Evolutionary conservation across 2,888 invertebrate genomes (phyloP), one percentile per base, ranked within the genome.

Genomic region (Pollenia angustigena): DNA sequence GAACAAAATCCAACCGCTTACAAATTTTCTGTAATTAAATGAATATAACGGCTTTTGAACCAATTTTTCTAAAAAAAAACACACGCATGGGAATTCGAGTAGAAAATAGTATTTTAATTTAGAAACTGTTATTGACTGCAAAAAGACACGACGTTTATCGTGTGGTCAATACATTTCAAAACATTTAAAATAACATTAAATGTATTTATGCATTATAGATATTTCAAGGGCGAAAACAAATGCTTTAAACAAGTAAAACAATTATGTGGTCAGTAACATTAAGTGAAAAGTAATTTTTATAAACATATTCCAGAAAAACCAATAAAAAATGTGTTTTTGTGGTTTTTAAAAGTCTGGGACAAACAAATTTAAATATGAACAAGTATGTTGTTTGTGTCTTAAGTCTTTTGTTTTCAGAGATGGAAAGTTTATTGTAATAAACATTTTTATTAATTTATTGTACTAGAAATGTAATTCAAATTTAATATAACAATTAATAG

Each of bases 231-330:
- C 58, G 62, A 58, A 11, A 58, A n/a, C 14, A 23, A 78, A 11
- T 50, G 62, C 8, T 66, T 6, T 16, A 23, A 52, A 42, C 18
- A 66, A 60, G 46, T 52, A 79, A 68, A 84, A 80, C 79, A 85
- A 85, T 85, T 80, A 74, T 85, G 84, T 85, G 84, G 84, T 85
- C 84, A 85, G 68, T 69, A 50, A 56, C 74, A 74, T 54, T 68
- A 68, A 68, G 16, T 54, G 46, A 66, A 80, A 68, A 74, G 74
- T 69, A 42, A 46, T 74, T 18, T 72, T 52, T 46, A 14, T 46
- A 60, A 46, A 66, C 14, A 76, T 62, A 16, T 62, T 74, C 11
- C 16, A 80, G 18, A 54, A 75, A 69, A 68, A 52, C 16, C 42
- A 16, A 80, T 50, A 75, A 82, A 32, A 82, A 14, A 62, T 69